Base-by-base conservation (phyloP, 2,888 invertebrate genomes). In the Pseudoips prasinana region DNA sequence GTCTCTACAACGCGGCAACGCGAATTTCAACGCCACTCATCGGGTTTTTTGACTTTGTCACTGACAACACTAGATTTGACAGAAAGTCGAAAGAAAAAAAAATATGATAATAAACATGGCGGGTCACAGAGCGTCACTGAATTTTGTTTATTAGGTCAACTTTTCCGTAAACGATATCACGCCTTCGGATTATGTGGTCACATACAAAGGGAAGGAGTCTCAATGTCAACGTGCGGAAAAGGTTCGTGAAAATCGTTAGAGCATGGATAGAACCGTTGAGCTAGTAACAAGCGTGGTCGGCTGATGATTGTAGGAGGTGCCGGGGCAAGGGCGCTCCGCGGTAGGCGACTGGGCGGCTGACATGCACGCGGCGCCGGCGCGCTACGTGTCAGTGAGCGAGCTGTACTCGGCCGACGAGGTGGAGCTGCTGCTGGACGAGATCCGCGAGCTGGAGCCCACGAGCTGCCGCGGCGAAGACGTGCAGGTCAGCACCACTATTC, bases 371-470 rank as follows among this genome's bases (percentile, higher is more conserved):
- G 86, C 79, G 75, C 84, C 85, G 81, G 73, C 86, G 79, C 84
- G 87, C 83, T 83, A 85, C 84, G 84, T 83, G 76, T 89, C 89
- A 56, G 87, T 89, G 75, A 86, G 87, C 76, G 88, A 89, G 78
- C 77, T 89, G 73, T 89, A 89, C 67, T 81, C 86, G 58, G 81
- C 87, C 40, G 89, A 89, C 89, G 89, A 89, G 66, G 89, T 89
- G 86, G 89, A 88, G 83, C 85, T 89, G 75, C 65, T 89, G 67
- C 69, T 89, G 68, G 89, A 89, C 73, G 89, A 89, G 73, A 89
- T 89, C 48, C 71, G 89, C 52, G 88, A 87, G 70, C 83, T 89
- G 82, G 89, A 89, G 82, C 88, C 87, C 45, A 84, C 84, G 50
- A 84, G 85, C 75, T 86, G 86, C 58, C 85, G 83, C 68, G 86